phyloP scores from a whole-genome alignment of 1,140 invertebrate species.

The Saccostrea cuccullata region DNA sequence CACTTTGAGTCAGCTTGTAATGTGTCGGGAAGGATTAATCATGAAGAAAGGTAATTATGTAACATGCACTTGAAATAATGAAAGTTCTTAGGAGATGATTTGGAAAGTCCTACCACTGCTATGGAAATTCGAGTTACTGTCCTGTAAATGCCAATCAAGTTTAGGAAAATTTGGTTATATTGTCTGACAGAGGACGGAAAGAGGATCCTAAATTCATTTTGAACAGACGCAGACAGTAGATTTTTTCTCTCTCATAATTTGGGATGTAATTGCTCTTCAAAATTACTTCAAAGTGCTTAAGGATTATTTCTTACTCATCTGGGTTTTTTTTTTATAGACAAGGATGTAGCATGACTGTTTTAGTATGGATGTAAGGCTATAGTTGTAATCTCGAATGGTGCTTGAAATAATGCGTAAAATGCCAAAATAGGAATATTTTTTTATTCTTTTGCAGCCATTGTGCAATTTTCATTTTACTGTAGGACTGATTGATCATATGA shows the following conservation, averaged over 20 bases:
- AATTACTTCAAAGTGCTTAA: background rate
- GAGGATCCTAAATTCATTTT: background rate
- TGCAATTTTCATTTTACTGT: background rate
- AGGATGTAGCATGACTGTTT: background rate
- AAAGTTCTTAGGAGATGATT: conserved; percentile 16
- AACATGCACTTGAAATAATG: conserved; percentile 31
- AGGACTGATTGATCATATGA: background rate
- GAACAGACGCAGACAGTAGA: background rate
- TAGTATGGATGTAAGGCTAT: background rate
- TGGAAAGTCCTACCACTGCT: background rate
- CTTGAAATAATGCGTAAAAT: background rate
- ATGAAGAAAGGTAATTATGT: conserved; percentile 21
- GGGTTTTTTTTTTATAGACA: background rate
- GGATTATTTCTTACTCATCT: background rate
- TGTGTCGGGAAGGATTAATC: background rate
- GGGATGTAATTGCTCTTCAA: background rate
- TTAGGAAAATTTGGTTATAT: background rate
- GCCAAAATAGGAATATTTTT: background rate
- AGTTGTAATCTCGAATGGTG: background rate
- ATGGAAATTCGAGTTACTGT: background rate
- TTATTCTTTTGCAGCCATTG: background rate
- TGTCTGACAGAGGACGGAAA: background rate
- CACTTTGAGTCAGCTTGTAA: conserved; percentile 17
- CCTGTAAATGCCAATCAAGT: background rate
- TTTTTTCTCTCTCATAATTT: background rate